These are phyloP conservation scores for Cephonodes hylas DNA, from an alignment of 2,888 invertebrate genomes.

Conservation along the genomic window DNA sequence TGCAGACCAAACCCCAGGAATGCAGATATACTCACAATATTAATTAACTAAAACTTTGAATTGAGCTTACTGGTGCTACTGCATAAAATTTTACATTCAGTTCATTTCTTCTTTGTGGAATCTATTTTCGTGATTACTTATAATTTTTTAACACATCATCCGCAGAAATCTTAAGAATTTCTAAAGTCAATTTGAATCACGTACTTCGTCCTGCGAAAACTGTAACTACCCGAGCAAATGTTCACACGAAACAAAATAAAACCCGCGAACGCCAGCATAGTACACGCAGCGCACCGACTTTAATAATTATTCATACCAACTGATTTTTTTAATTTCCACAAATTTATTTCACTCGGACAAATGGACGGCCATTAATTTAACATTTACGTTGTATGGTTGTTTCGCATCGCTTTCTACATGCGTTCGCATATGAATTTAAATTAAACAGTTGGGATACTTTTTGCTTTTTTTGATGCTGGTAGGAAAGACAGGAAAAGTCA, in stretches of 20 bases:
- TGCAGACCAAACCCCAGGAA: too few relatives aligned
- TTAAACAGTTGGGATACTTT: background rate
- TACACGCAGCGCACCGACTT: background rate
- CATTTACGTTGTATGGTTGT: constrained; percentile 58
- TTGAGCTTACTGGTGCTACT: too few relatives aligned
- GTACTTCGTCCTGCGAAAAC: background rate
- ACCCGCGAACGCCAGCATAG: background rate
- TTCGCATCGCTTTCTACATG: constrained; percentile 26
- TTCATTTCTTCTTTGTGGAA: too few relatives aligned
- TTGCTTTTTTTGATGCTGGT: background rate
- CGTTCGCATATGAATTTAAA: background rate
- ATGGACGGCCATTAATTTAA: constrained; percentile 57
- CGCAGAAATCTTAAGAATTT: background rate
- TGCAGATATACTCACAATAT: too few relatives aligned
- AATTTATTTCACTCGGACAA: constrained; percentile 67
- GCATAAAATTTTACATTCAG: too few relatives aligned
- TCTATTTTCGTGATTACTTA: too few relatives aligned
- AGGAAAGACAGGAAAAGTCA: background rate
- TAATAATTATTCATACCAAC: constrained; percentile 47
- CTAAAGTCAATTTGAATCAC: background rate
- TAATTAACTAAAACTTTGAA: too few relatives aligned
- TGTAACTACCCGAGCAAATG: background rate
- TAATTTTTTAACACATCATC: background rate
- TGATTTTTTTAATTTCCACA: constrained; percentile 64
- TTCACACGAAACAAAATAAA: background rate